Conservation (phyloP, 2,113 vertebrate genomes). For the Natator depressus region DNA sequence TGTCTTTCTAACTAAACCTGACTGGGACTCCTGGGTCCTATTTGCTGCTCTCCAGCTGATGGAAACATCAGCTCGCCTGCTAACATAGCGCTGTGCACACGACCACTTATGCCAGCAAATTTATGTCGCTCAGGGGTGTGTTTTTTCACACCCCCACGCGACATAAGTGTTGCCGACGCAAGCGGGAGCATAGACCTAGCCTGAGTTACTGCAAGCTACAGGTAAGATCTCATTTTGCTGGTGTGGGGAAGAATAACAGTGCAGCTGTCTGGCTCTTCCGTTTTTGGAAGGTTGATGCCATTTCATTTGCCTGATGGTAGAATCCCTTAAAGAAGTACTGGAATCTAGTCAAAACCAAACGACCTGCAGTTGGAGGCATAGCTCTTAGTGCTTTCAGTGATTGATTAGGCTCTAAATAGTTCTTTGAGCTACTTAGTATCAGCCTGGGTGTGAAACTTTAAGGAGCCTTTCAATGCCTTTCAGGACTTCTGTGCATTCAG, state of each 20-base stretch:
- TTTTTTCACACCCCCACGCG: no score
- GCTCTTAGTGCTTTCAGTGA: neutral
- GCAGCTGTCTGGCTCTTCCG: no score
- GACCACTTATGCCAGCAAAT: no score
- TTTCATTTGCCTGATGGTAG: neutral
- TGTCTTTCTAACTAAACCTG: neutral
- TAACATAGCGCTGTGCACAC: no score
- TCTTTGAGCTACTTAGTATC: neutral
- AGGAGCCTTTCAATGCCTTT: neutral
- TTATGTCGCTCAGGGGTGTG: no score
- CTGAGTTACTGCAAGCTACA: neutral
- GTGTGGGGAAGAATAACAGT: neutral
- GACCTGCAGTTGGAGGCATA: accelerated
- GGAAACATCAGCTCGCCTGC: no score
- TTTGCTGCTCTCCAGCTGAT: neutral
- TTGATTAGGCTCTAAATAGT: neutral
- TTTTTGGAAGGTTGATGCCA: neutral
- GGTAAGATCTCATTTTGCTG: neutral
- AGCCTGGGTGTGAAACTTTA: neutral
- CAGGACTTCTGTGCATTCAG: neutral
- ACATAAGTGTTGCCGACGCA: no score
- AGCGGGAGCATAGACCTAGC: no score
- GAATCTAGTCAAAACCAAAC: neutral
- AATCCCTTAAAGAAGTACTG: neutral
- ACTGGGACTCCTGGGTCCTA: accelerated